Evolutionary conservation across 2,888 invertebrate genomes (phyloP).

Genomic region (Drosophila kanekoi): DNA sequence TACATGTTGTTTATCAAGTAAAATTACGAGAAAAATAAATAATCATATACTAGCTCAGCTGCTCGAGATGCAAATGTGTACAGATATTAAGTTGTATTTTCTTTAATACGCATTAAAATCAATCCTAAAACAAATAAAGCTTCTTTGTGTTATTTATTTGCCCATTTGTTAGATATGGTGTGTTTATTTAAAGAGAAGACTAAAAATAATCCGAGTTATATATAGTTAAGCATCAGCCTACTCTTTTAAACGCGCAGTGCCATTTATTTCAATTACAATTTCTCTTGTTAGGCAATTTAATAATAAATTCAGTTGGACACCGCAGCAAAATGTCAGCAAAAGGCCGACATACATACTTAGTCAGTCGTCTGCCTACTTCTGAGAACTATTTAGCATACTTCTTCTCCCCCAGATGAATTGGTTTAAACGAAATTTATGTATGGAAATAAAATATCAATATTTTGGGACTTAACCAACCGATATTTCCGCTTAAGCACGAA

Average conservation of each 20-base stretch:
- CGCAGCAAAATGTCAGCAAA: neutral
- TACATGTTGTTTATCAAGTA: constrained; percentile 13
- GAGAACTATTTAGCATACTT: constrained; percentile 20
- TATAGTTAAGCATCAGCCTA: neutral
- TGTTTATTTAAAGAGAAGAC: constrained; percentile 12
- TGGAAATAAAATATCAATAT: constrained; percentile 23
- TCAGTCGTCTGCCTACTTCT: constrained; percentile 9
- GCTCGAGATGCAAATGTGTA: constrained; percentile 6
- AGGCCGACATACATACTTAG: neutral
- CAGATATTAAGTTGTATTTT: neutral
- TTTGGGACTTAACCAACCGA: constrained; percentile 13
- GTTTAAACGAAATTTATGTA: constrained; percentile 19
- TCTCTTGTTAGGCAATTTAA: neutral
- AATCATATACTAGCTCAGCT: constrained; percentile 13
- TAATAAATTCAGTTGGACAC: neutral
- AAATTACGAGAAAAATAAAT: constrained; percentile 21
- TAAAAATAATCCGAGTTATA: constrained; percentile 12
- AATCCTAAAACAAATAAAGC: constrained; percentile 8
- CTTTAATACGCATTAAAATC: constrained; percentile 20
- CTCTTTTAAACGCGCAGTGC: neutral
- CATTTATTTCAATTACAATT: neutral
- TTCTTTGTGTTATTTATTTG: constrained; percentile 27
- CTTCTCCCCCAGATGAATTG: neutral
- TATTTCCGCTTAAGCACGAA: constrained; percentile 50
- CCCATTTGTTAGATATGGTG: constrained; percentile 2